Conservation (phyloP, 2,888 invertebrate genomes). For the Eumerus sabulonum region DNA sequence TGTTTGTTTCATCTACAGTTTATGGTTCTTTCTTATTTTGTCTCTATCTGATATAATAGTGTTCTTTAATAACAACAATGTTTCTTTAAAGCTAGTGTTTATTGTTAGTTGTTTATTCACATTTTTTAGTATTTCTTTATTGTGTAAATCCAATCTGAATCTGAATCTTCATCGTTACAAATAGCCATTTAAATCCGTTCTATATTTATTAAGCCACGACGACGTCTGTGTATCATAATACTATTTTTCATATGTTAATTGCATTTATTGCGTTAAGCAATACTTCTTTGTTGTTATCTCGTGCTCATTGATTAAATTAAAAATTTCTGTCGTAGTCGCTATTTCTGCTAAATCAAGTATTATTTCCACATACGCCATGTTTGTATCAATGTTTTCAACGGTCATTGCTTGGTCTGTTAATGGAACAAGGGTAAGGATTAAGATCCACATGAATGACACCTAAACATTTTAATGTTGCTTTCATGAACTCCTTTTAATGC, state of each 20-base stretch:
- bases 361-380: neutral
- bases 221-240: neutral
- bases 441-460: neutral
- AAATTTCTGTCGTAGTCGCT: neutral
- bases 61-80: neutral
- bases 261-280: slow-evolving; percentile 3
- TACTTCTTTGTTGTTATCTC: neutral
- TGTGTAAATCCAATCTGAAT: too few species aligned
- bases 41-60: slow-evolving; percentile 1
- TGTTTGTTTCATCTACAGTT: too few species aligned
- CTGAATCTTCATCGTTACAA: neutral
- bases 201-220: neutral
- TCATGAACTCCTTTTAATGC: neutral
- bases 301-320: too few species aligned
- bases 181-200: too few species aligned
- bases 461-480: neutral
- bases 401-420: neutral
- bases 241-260: neutral
- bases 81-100: neutral
- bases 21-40: too few species aligned
- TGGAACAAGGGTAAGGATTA: slow-evolving; percentile 4
- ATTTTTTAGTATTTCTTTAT: neutral
- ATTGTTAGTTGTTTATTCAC: slow-evolving; percentile 1
- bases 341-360: neutral
- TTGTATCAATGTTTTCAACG: neutral